Percentiles rank a stretch among this genome's conserved stretches.
These are phyloP conservation scores for Campoplex nolae DNA, from an alignment of 2,888 invertebrate genomes.

Conservation along the genomic window DNA sequence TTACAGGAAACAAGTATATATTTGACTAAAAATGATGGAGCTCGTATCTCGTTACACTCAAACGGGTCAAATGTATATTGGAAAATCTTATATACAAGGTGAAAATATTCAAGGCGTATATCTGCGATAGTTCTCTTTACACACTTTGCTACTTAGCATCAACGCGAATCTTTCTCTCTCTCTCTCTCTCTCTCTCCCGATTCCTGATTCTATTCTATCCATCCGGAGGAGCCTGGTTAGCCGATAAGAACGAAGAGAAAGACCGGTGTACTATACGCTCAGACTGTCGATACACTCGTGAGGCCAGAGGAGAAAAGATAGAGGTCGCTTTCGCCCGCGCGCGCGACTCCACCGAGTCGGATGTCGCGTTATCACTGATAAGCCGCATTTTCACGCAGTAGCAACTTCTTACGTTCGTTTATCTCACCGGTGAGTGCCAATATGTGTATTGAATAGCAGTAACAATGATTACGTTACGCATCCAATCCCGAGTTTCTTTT, in stretches of 20 bases:
- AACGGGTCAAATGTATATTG: neutral
- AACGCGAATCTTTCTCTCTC: conserved; percentile 35
- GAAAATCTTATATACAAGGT: neutral
- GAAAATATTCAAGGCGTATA: neutral
- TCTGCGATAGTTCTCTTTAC: conserved; percentile 53
- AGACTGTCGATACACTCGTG: neutral
- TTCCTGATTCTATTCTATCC: conserved; percentile 48
- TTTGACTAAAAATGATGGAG: neutral
- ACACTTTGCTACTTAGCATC: conserved; percentile 63
- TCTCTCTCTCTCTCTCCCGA: neutral
- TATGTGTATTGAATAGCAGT: conserved; percentile 35
- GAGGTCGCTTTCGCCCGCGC: conserved; percentile 27
- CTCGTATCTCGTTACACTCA: neutral
- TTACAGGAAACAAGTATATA: neutral
- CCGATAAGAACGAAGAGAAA: conserved; percentile 40
- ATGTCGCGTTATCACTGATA: conserved; percentile 68
- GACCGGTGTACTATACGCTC: conserved; percentile 10
- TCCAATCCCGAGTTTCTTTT: neutral
- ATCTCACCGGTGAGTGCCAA: conserved; percentile 38
- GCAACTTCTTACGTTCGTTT: conserved; percentile 34
- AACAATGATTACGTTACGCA: conserved; percentile 23
- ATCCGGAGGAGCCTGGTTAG: conserved; percentile 34
- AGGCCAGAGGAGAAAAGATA: conserved; percentile 7
- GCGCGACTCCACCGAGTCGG: conserved; percentile 13
- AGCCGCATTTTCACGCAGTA: conserved; percentile 69